A percentile compares a stretch with the other conserved stretches of the same genome.
phyloP scores from a whole-genome alignment of 2,888 invertebrate species.

The Temnothorax ravouxi region DNA sequence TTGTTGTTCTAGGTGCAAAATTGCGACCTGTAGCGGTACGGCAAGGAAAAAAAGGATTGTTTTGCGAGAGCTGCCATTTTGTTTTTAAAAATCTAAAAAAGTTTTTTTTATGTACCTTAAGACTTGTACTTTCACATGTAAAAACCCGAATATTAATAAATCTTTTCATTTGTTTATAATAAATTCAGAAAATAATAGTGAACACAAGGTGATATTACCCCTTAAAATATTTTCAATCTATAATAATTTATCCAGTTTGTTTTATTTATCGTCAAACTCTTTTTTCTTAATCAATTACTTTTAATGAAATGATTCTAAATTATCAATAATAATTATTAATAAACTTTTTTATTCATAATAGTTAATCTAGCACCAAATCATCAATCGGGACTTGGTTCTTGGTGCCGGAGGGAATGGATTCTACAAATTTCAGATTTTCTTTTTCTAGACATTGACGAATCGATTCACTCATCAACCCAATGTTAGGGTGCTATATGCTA shows the following conservation, averaged over 20 bases:
- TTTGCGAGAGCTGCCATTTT: too few relatives aligned
- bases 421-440: conserved; percentile 15
- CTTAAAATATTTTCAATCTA: not conserved
- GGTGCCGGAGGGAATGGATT: not conserved
- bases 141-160: too few relatives aligned
- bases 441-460: conserved; percentile 20
- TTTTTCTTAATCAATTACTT: not conserved
- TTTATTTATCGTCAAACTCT: conserved; percentile 5
- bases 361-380: not conserved
- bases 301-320: not conserved
- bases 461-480: conserved; percentile 14
- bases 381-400: not conserved
- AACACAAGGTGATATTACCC: too few relatives aligned
- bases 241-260: not conserved
- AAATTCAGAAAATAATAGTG: too few relatives aligned
- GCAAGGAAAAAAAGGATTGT: too few relatives aligned
- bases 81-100: too few relatives aligned
- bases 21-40: too few relatives aligned
- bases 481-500: not conserved
- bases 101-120: too few relatives aligned
- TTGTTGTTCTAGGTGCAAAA: too few relatives aligned
- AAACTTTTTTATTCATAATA: not conserved
- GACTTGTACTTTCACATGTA: too few relatives aligned
- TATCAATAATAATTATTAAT: not conserved
- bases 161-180: too few relatives aligned